Base-by-base conservation (phyloP, 2,888 invertebrate genomes). In the Eilema depressum region DNA sequence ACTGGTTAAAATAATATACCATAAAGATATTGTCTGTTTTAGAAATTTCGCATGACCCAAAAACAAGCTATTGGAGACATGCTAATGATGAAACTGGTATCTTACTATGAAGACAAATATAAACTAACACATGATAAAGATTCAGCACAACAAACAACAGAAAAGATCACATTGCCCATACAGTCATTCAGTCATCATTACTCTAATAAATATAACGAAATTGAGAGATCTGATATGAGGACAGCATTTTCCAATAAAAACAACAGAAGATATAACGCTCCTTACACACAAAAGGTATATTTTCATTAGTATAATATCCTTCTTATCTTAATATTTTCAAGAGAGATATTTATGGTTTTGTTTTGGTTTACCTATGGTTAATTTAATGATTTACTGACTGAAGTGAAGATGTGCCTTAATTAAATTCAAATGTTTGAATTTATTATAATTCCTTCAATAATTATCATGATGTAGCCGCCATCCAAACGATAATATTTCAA, bases 41-140 rank as follows among this genome's bases (percentile, higher is more conserved):
- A 69, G 69, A 60, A 59, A 60, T 1, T 60, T 28, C 23, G 41
- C 12, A 57, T 64, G 12, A 69, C 73, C 88, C 87, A 87, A 81
- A 90, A 87, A 64, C 79, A 76, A 26, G 78, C 83, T 28, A 74
- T 91, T 33, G 84, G 83, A 75, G 90, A 89, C 68, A 85, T 87
- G 25, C 83, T 92, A 12, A 92, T 92, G 91, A 88, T 92, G 91
- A 92, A 92, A 75, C 86, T 92, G 25, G 89, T 92, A 20, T 91
- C 91, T 17, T 92, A 91, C 80, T 92, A 92, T 69, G 92, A 92
- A 74, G 88, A 91, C 73, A 92, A 92, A 79, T 92, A 90, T 77
- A 88, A 88, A 76, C 71, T 91, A 30, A 77, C 83, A 60, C 37
- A 57, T 33, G 66, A 66, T 14, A 59, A 25, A 57, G 8, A 83